Base-by-base conservation (phyloP, 2,113 vertebrate genomes). In the Gambusia affinis region DNA sequence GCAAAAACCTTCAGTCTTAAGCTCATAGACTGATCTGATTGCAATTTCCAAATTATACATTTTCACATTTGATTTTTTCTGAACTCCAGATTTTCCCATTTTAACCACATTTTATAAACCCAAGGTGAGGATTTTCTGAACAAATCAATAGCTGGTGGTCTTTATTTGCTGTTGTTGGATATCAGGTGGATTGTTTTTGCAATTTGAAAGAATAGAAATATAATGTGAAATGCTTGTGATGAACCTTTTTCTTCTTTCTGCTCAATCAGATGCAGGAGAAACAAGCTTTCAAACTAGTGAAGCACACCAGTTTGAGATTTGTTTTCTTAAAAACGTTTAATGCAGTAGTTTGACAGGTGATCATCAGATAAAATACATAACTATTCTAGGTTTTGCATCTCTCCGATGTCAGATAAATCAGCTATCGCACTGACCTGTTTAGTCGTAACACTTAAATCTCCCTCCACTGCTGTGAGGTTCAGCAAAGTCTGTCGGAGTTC, bases 401-500 rank as follows among this genome's bases (percentile, higher is more conserved):
- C 86, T 72, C 47, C 44, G 0, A 64, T 70, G 5, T 87, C 81
- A 10, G 90, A 81, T 12, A 85, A 33, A 65, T 94, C 90, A 66
- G 93, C 91, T 83, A 95, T 92, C 39, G 94, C 92, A 28, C 79
- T 87, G 39, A 95, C 88, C 87, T 92, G 92, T 86, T 95, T 91
- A 67, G 89, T 90, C 60, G 90, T 78, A 72, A 90, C 75, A 69
- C 90, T 92, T 81, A 94, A 88, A 65, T 96, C 90, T 11, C 87
- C 91, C 83, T 88, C 90, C 54, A 93, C 89, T 72, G 78, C 77
- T 10, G 94, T 95, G 76, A 97, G 91, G 75, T 96, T 96, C n/a
- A 80, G 68, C 79, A 99, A 1, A 60, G 95, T 95, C 78, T 96
- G 94, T 73, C 93, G 95, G 12, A 99, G 86, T 81, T 95, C 86